phyloP scores from a whole-genome alignment of 2,888 invertebrate genomes.

The Agrochola lychnidis region DNA sequence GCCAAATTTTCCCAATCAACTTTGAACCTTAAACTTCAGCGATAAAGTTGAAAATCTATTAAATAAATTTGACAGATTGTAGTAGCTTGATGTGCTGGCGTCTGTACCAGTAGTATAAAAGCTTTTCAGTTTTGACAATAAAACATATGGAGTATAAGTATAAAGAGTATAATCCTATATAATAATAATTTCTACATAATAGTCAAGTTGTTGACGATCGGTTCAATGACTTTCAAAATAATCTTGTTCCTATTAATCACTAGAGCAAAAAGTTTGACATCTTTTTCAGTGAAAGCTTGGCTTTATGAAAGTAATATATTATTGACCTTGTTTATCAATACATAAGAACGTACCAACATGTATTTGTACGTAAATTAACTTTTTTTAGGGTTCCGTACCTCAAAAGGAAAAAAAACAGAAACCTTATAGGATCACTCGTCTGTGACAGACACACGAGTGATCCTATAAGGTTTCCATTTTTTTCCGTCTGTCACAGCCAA shows the following conservation, averaged over 20 bases:
- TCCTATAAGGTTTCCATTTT: no score
- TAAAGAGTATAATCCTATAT: background rate
- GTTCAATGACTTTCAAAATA: slow-evolving; percentile 55
- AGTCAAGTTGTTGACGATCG: slow-evolving; percentile 19
- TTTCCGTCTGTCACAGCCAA: no score
- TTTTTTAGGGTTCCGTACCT: background rate
- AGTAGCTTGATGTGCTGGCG: no score
- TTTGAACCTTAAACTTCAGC: no score
- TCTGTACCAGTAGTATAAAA: background rate
- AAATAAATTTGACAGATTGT: no score
- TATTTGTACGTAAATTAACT: slow-evolving; percentile 3
- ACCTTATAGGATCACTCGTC: no score
- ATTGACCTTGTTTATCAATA: slow-evolving; percentile 52
- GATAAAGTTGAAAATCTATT: no score
- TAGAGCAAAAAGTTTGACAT: slow-evolving; percentile 57
- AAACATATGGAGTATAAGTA: background rate
- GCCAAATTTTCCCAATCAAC: no score
- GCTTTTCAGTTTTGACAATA: background rate
- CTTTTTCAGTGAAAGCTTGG: slow-evolving; percentile 52
- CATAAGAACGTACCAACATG: background rate
- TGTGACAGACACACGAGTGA: no score
- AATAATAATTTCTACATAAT: background rate
- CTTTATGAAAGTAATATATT: slow-evolving; percentile 46
- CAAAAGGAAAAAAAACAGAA: no score
- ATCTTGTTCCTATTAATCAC: slow-evolving; percentile 47